Percentiles rank a stretch among this genome's conserved stretches.
phyloP scores from a whole-genome alignment of 2,797 vertebrate species.

The Carduelis carduelis region DNA sequence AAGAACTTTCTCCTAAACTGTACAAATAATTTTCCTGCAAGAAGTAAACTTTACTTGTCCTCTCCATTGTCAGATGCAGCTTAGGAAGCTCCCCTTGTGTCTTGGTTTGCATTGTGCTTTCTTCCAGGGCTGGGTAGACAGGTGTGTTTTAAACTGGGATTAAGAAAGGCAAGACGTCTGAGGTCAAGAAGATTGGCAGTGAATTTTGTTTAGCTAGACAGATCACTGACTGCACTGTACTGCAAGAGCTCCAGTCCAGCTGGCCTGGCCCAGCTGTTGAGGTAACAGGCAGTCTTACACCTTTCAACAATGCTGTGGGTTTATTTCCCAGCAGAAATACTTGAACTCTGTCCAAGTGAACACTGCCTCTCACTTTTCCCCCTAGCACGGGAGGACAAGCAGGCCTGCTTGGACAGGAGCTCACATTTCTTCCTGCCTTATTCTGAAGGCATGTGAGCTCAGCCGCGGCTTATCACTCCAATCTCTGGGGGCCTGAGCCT shows the following conservation, averaged over 20 bases:
- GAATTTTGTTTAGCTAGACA: conserved; percentile 4
- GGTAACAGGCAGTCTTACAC: conserved; percentile 31
- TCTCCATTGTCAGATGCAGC: not conserved
- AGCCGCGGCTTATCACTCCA: not conserved
- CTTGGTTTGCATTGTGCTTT: not conserved
- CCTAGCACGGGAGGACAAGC: not conserved
- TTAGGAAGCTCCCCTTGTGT: not conserved
- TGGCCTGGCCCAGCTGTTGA: not conserved
- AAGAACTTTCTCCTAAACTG: not conserved
- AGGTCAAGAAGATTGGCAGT: not conserved
- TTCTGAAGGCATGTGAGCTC: not conserved
- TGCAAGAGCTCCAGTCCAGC: not conserved
- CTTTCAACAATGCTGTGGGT: conserved; percentile 6
- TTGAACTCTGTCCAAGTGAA: not conserved
- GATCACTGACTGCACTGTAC: not conserved
- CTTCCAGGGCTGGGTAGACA: not conserved
- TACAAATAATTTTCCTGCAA: not conserved
- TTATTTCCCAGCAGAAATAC: conserved; percentile 20
- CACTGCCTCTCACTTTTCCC: not conserved
- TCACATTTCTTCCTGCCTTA: not conserved
- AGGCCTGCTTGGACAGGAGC: not conserved
- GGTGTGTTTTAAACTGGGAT: not conserved
- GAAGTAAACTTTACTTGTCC: not conserved
- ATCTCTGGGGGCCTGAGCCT: not conserved
- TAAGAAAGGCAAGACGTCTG: not conserved